Base-by-base conservation (phyloP, 2,888 invertebrate genomes). In the Cheilosia impressa region DNA sequence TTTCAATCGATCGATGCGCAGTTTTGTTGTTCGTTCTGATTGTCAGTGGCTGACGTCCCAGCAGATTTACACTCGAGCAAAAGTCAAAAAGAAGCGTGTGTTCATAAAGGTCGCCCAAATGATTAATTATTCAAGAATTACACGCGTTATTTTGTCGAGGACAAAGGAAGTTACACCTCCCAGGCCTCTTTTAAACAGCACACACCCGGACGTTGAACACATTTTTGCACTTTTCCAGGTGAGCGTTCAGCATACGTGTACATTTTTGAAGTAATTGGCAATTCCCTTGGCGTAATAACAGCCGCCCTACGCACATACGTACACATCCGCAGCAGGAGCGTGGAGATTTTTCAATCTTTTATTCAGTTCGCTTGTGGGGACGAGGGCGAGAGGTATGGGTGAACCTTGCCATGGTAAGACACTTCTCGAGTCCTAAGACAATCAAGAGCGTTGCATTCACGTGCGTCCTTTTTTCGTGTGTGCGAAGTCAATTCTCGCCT, bases 171-270 rank as follows among this genome's bases (percentile, higher is more conserved):
- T 22, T 10, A 58, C 66, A 47, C 41, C 19, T 17, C 34, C 27
- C 34, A 19, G 15, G 17, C n/a, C n/a, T 31, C 2, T 41, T 10
- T 19, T 10, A 10, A 31, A 2, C 13, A 24, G 45, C 4, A 69
- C 24, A 3, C 41, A 47, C n/a, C 31, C 9, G 43, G 9, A 62
- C 41, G 45, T 38, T 63, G 58, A 77, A 78, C 78, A 78, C 47
- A 78, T 78, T 78, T 78, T 78, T 71, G 78, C 69, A 78, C 78
- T 78, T 78, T 78, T 71, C 63, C 69, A 66, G 69, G 78, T 62
- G 53, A 69, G 27, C 38, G 34, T 66, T 76, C 38, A 65, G 65
- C 66, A 38, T 27, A 6, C 0, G 27, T 22, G 22, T n/a, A 41
- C 27, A 7, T 24, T 10, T 75, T 34, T 65, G 58, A 66, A 66